These are phyloP conservation scores for Myotis pilosus DNA, from an alignment of 2,797 vertebrate genomes.

Conservation along the genomic window DNA sequence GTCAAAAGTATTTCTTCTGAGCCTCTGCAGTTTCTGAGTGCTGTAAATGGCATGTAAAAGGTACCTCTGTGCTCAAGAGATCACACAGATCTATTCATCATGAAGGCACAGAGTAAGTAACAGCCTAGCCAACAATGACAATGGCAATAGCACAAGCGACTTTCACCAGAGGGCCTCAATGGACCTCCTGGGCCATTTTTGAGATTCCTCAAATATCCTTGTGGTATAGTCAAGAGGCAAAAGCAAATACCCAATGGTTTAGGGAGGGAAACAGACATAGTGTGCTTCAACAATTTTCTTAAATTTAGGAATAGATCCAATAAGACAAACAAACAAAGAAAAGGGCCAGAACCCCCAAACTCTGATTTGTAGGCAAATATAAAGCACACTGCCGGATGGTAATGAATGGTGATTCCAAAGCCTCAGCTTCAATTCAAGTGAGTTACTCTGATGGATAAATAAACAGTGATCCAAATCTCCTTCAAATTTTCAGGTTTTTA, in stretches of 20 bases:
- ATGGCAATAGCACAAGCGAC: neutral
- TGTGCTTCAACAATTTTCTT: neutral
- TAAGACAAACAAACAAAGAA: neutral
- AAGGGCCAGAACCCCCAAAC: neutral
- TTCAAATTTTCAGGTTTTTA: conserved; percentile 21
- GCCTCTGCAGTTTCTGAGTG: neutral
- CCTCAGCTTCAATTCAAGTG: neutral
- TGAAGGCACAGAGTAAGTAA: neutral
- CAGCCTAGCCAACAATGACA: no score
- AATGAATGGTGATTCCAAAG: neutral
- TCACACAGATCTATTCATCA: neutral
- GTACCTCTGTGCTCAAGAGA: neutral
- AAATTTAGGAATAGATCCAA: neutral
- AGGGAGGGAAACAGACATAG: neutral
- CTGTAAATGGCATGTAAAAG: neutral
- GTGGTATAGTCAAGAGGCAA: neutral
- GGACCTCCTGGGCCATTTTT: neutral
- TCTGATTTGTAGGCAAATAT: neutral
- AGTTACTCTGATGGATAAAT: conserved; percentile 13
- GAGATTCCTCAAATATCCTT: neutral
- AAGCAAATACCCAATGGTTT: neutral
- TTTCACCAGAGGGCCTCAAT: neutral
- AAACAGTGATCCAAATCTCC: neutral
- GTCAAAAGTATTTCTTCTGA: neutral
- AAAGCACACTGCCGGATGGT: neutral